Base-by-base conservation (phyloP, 2,888 invertebrate genomes). In the Ormyrus nitidulus region DNA sequence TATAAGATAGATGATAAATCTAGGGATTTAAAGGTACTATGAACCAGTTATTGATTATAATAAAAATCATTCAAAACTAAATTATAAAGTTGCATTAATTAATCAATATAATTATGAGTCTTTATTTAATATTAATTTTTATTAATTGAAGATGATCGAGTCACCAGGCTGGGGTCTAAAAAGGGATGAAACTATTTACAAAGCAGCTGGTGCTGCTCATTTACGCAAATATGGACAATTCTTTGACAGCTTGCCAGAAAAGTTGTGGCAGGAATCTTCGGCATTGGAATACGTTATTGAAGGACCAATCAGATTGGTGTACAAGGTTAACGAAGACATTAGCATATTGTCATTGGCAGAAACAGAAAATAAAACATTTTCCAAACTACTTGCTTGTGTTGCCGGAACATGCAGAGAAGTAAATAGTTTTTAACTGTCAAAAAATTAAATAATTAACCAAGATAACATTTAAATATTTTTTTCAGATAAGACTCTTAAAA, bases 341-440 rank as follows among this genome's bases (percentile, higher is more conserved):
- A 92, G 93, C 5, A 89, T 96, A 53, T 91, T 95, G 53, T 93
- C 95, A 83, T 90, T 97, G 81, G 94, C 96, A 10, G 94, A 95
- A 83, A 96, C 96, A 46, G 97, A 97, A 90, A 97, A 97, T 88
- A 95, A 95, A 87, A 91, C 95, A 69, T 92, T 97, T 85, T 95
- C 95, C 54, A 95, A 96, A 91, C 93, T 97, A 65, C 91, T 98
- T 8, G 94, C 95, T 61, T 95, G 96, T 0, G 93, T 98, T 79
- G 94, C 95, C 13, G 94, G 95, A 8, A 91, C 97, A 2, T 96
- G 96, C 89, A 92, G 94, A 84, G 98, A 98, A 92, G 82, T 81
- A 34, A 73, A 53, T 59, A 54, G 19, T 19, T 19, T 19, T 10
- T 49, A 49, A n/a, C n/a, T 56, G 5, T 11, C 9, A 62, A 62